These are phyloP conservation scores for Schizopygopsis pylzovi DNA, from an alignment of 2,797 vertebrate species.

Conservation along the genomic window DNA sequence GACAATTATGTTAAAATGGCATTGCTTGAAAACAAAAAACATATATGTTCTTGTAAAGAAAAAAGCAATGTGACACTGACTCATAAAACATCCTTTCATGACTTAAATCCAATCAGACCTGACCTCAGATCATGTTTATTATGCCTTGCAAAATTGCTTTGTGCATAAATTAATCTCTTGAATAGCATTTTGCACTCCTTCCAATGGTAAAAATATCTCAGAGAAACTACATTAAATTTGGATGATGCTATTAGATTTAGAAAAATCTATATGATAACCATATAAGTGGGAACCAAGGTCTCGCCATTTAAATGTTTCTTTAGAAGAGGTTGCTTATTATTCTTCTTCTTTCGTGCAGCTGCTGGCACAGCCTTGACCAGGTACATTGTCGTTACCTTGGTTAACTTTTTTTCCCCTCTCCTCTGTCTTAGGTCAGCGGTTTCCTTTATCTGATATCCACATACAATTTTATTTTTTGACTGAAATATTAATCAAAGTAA, in stretches of 20 bases:
- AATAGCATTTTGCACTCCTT: constrained; percentile 33
- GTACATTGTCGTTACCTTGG: constrained; percentile 66
- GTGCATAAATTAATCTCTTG: constrained; percentile 32
- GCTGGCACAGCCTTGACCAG: constrained; percentile 61
- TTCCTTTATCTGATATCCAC: constrained; percentile 57
- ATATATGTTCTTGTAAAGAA: background rate
- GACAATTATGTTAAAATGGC: background rate
- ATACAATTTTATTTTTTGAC: constrained; percentile 49
- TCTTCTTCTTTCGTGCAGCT: constrained; percentile 52
- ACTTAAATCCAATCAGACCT: constrained; percentile 7
- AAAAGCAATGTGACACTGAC: background rate
- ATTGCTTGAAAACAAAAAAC: background rate
- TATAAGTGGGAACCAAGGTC: constrained; percentile 14
- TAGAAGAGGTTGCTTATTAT: constrained; percentile 58
- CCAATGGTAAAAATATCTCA: background rate
- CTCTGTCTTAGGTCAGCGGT: constrained; percentile 59
- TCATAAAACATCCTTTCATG: background rate
- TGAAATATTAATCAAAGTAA: constrained; percentile 36
- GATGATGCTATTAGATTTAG: constrained; percentile 37
- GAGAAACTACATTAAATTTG: constrained; percentile 12
- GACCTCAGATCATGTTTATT: constrained; percentile 36
- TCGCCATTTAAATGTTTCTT: constrained; percentile 47
- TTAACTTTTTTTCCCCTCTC: constrained; percentile 58
- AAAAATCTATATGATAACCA: constrained; percentile 42
- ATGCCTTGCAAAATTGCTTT: background rate